Base-by-base conservation (phyloP, 2,888 invertebrate genomes). In the Caenorhabditis virilis region DNA sequence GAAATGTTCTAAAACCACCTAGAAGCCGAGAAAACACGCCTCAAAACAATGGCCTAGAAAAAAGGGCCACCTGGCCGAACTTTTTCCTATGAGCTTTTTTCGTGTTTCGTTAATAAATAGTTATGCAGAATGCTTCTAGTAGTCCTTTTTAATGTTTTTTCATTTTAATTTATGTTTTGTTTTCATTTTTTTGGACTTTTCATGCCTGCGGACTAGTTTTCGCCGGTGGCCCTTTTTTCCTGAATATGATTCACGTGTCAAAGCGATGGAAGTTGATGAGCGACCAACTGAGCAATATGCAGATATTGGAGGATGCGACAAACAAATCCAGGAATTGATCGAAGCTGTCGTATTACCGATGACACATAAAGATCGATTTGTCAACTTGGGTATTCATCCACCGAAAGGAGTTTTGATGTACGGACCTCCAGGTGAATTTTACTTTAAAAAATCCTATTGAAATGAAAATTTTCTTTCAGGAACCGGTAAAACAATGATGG, bases 281-380 rank as follows among this genome's bases (percentile, higher is more conserved):
- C 88, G 98, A 70, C 98, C 98, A 0, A 95, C 95, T 9, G 98
- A 99, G 85, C 95, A 98, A 85, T 98, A 99, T 86, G 94, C 95
- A 7, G 98, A 99, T 86, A 97, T 98, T 85, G 98, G 98, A 84
- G 98, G 98, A 15, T 86, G 98, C 70, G 98, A 99, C 84, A 98
- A 98, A 86, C 98, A 99, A 86, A 98, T 98, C 84, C 93, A 74
- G 79, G 89, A 89, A 84, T 86, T 98, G 6, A 97, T 99, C 78
- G 98, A 98, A 87, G 98, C 98, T 18, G 95, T 98, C 35, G 98
- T 98, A 0, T 87, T 99, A 30, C 98, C 98, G 0, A 97, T 99
- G 94, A 98, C 97, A 0, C 98, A 99, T 85, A 95, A 95, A 85
- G 97, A 98, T 82, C 85, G 88, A 84, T 98, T 99, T 86, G 91